Evolutionary conservation across 2,797 vertebrate genomes (phyloP), one percentile per base, ranked within the genome.

Genomic region (Onychomys torridus): DNA sequence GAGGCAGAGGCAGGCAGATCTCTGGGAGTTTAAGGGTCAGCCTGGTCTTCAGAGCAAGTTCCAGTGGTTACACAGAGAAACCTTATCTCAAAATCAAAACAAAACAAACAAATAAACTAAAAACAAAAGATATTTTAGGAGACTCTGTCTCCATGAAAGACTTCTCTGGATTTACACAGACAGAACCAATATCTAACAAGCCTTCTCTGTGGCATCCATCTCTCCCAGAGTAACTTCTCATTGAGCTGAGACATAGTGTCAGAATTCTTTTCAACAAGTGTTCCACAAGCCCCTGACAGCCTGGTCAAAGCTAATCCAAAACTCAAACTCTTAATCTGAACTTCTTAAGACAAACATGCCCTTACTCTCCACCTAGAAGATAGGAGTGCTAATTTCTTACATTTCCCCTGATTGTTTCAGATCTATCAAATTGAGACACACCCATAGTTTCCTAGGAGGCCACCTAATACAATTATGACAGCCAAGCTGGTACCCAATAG

Each of bases 221-320:
- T 89, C 29, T 71, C 81, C 57, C 3, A 34, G n/a, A 67, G 43
- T 63, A 65, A 21, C 76, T 95, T 86, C 63, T 32, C 34, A 55
- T 0, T 10, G 61, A 90, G 21, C 81, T 92, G 75, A 92, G 43
- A 84, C 0, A 69, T 1, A 29, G 52, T 32, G 71, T 75, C 40
- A 57, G 59, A 82, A 73, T 87, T 78, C 71, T 87, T 79, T 71
- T 63, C 43, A 65, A 78, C 61, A 37, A 52, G 40, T 9, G 59
- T 8, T 61, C 16, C 16, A 0, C 0, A 49, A 29, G n/a, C 2
- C 49, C 40, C 76, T 4, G 14, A n/a, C 5, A 59, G 29, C 49
- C 43, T 0, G 1, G 23, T 57, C 21, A 40, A 40, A 43, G 49
- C 21, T 40, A n/a, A 63, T 4, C 0, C 6, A 49, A 75, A 88